Evolutionary conservation across 2,797 vertebrate genomes (phyloP).

Genomic region (Lagodon rhomboides): DNA sequence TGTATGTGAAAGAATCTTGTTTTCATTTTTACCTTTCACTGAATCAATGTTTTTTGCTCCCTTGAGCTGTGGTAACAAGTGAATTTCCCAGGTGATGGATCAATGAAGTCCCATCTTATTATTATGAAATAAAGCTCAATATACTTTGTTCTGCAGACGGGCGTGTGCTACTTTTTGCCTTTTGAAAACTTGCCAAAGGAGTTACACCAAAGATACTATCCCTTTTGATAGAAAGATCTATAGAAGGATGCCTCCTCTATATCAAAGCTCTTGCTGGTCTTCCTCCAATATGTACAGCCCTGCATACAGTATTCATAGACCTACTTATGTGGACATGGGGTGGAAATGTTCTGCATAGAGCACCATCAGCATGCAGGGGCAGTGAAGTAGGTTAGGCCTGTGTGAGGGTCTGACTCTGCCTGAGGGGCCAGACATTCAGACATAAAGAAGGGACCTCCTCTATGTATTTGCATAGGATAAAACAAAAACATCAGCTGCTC

Average conservation of each 20-base stretch:
- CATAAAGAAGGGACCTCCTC: slow-evolving; percentile 13
- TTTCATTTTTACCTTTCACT: too few species aligned
- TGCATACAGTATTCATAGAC: background rate
- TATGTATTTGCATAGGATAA: background rate
- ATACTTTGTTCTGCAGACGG: background rate
- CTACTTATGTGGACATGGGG: slow-evolving; percentile 16
- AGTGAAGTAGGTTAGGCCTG: slow-evolving; percentile 59
- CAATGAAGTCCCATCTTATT: too few species aligned
- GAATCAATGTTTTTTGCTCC: too few species aligned
- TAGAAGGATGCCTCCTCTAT: background rate
- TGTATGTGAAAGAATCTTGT: too few species aligned
- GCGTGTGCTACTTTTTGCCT: background rate
- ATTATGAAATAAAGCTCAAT: background rate
- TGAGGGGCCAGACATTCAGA: slow-evolving; percentile 35
- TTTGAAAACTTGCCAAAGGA: background rate
- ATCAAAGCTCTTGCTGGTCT: background rate
- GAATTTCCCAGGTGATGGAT: background rate
- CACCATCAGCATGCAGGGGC: slow-evolving; percentile 38
- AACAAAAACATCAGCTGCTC: slow-evolving; percentile 31
- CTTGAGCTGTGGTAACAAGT: too few species aligned
- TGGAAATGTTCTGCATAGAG: slow-evolving; percentile 24
- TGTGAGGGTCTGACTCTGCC: slow-evolving; percentile 31
- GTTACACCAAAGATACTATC: background rate
- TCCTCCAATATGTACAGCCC: slow-evolving; percentile 1
- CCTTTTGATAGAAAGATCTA: background rate